Conservation (phyloP, 2,113 vertebrate species). For the Dascyllus trimaculatus region DNA sequence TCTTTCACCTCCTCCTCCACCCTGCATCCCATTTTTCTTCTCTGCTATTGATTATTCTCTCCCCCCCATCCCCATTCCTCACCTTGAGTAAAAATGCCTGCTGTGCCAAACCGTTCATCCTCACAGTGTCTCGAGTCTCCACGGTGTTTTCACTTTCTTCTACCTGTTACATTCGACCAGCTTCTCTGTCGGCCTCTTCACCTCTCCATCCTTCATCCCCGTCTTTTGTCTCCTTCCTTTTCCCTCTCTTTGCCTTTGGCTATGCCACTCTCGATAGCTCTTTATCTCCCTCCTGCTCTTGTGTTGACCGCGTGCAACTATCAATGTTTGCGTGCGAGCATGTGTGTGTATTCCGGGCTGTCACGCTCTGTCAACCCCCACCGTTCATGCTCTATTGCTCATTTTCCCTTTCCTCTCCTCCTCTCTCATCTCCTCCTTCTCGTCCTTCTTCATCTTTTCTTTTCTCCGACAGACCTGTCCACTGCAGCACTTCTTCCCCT, state of each 20-base stretch:
- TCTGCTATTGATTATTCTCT: conserved; percentile 49
- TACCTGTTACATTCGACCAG: conserved; percentile 51
- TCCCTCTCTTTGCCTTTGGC: conserved; percentile 2
- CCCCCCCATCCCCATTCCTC: conserved; percentile 45
- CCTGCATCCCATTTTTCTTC: conserved; percentile 46
- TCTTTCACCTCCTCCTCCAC: conserved; percentile 36
- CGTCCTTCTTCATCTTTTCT: conserved; percentile 36
- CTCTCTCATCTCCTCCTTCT: conserved; percentile 43
- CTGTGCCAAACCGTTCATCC: conserved; percentile 52
- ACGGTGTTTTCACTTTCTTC: conserved; percentile 21
- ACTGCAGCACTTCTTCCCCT: conserved; percentile 57
- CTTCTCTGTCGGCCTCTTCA: conserved; percentile 12
- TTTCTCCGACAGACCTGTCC: conserved; percentile 63
- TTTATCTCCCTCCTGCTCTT: conserved; percentile 54
- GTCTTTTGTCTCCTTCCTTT: conserved; percentile 28
- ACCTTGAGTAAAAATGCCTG: conserved; percentile 62
- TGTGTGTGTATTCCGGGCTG: conserved; percentile 34
- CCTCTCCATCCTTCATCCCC: conserved; percentile 28
- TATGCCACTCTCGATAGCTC: conserved; percentile 23
- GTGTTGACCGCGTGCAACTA: conserved; percentile 27
- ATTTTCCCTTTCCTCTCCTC: conserved; percentile 51
- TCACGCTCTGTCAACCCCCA: conserved; percentile 60
- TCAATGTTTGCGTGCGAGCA: conserved; percentile 39
- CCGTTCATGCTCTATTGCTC: conserved; percentile 68
- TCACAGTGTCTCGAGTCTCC: conserved; percentile 15